A percentile compares a stretch with the other conserved stretches of the same genome.
phyloP scores from a whole-genome alignment of 2,797 vertebrate species.

The Lepidocolaptes lacrymiger region DNA sequence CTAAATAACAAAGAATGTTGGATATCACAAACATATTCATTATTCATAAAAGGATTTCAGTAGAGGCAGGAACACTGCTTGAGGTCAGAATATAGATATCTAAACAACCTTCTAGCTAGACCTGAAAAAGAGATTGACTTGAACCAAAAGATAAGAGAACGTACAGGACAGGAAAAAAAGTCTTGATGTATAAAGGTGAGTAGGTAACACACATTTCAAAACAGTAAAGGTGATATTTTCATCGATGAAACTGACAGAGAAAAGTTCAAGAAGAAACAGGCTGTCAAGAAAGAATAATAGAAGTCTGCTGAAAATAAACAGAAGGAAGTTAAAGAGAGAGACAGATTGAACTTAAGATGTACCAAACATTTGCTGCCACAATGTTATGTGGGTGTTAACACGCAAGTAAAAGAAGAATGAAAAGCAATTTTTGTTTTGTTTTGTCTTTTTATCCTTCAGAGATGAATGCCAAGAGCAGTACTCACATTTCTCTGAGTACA shows the following conservation, averaged over 20 bases:
- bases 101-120: neutral
- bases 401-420: neutral
- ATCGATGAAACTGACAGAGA: neutral
- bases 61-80: neutral
- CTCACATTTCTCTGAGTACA: neutral
- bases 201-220: neutral
- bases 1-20: neutral
- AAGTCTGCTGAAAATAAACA: neutral
- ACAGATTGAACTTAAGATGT: neutral
- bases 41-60: neutral
- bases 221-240: neutral
- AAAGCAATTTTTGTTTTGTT: neutral
- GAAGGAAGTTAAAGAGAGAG: neutral
- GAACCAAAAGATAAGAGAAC: neutral
- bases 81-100: neutral
- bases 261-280: neutral
- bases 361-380: neutral
- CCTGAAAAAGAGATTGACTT: neutral
- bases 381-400: neutral
- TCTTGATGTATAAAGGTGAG: neutral
- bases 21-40: neutral
- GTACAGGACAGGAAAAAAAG: neutral
- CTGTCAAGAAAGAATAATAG: neutral
- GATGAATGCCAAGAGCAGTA: neutral
- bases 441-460: neutral